Evolutionary conservation across 2,113 vertebrate species (phyloP).

Genomic region (Neogale vison): DNA sequence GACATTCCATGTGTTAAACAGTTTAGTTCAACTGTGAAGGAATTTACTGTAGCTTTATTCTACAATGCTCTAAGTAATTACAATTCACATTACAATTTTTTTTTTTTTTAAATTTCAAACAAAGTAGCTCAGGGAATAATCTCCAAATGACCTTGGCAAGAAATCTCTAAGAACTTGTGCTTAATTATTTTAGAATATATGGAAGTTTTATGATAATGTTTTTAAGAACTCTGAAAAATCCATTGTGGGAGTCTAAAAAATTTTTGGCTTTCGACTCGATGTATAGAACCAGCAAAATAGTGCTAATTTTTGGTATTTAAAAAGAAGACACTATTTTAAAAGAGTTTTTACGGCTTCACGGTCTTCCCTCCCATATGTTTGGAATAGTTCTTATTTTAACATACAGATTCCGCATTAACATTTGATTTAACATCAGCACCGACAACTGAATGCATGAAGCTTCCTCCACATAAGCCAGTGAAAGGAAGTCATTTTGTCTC

Average conservation of each 20-base stretch:
- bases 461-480: not conserved
- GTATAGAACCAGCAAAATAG: slow-evolving; percentile 29
- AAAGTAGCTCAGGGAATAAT: slow-evolving; percentile 77
- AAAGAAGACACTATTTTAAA: slow-evolving; percentile 35
- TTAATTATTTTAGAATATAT: slow-evolving; percentile 80
- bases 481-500: slow-evolving; percentile 35
- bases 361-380: not conserved
- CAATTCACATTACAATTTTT: slow-evolving; percentile 67
- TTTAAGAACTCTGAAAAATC: slow-evolving; percentile 70
- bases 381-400: slow-evolving; percentile 9
- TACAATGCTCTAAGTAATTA: slow-evolving; percentile 81
- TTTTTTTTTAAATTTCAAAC: slow-evolving; percentile 61
- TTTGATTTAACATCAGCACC: slow-evolving; percentile 1
- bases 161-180: slow-evolving; percentile 69
- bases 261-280: slow-evolving; percentile 60
- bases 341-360: not conserved
- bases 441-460: slow-evolving; percentile 10
- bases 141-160: slow-evolving; percentile 81
- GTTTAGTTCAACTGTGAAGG: slow-evolving; percentile 87
- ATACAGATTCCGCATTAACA: not conserved
- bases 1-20: slow-evolving; percentile 86
- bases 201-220: slow-evolving; percentile 62
- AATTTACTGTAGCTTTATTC: slow-evolving; percentile 83
- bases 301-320: slow-evolving; percentile 54
- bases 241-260: slow-evolving; percentile 50